Conservation (phyloP, 1,140 invertebrate genomes). For the Drosophila burlai region DNA sequence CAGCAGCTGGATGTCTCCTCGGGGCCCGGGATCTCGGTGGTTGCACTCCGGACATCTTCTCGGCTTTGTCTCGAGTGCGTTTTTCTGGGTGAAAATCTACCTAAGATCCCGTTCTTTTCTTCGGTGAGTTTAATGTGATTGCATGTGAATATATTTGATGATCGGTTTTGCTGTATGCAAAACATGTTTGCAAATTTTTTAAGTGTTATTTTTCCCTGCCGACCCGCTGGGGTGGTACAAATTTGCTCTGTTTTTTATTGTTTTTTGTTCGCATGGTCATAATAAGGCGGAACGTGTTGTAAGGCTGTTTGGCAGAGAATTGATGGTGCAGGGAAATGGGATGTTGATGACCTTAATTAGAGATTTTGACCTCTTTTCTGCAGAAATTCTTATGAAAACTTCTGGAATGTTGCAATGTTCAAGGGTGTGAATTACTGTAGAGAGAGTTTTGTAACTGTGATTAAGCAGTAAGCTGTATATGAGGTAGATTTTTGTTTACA, state of each 20-base stretch:
- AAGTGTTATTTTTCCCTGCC: conserved; percentile 50
- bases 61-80: conserved; percentile 32
- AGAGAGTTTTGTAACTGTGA: neutral
- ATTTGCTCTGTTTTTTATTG: conserved; percentile 50
- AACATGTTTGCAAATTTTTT: conserved; percentile 83
- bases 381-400: conserved; percentile 5
- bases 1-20: conserved; percentile 63
- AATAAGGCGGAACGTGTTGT: conserved; percentile 72
- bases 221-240: conserved; percentile 34
- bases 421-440: neutral
- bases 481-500: neutral
- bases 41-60: conserved; percentile 38
- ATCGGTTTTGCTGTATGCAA: conserved; percentile 75
- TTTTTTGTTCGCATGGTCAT: conserved; percentile 67
- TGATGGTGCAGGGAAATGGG: conserved; percentile 19
- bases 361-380: conserved; percentile 49
- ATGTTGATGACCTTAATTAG: conserved; percentile 63
- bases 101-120: conserved; percentile 27
- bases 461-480: neutral
- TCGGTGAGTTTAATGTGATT: conserved; percentile 10
- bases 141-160: conserved; percentile 74
- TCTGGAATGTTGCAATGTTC: conserved; percentile 10
- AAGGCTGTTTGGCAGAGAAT: conserved; percentile 26
- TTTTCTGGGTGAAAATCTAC: conserved; percentile 30
- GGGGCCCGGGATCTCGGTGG: conserved; percentile 33